phyloP scores from a whole-genome alignment of 2,113 vertebrate genomes.

The Ancistrus triradiatus region DNA sequence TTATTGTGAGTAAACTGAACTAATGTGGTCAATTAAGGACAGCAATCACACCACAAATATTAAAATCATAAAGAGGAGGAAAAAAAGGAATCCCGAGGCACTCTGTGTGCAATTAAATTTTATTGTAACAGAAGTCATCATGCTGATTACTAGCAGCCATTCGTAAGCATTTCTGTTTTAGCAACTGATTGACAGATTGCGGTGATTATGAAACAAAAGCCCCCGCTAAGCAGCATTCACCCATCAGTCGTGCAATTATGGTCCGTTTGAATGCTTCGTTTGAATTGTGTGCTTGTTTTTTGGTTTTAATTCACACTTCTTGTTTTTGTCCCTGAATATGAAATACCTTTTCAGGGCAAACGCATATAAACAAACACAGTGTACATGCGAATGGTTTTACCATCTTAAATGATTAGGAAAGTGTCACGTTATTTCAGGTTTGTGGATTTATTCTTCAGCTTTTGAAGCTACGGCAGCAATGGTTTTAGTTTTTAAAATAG shows the following conservation, averaged over 20 bases:
- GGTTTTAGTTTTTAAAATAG: no score
- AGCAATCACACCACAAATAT: no score
- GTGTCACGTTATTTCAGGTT: no score
- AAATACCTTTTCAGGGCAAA: no score
- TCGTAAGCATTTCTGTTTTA: background rate
- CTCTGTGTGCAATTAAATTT: background rate
- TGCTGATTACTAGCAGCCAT: background rate
- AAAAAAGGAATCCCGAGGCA: background rate
- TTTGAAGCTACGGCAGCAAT: no score
- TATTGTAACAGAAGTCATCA: background rate
- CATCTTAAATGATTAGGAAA: no score
- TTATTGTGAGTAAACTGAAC: no score
- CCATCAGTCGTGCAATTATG: background rate
- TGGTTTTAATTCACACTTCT: background rate
- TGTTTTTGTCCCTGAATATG: background rate
- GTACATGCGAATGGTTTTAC: no score
- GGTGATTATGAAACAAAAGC: slow-evolving; percentile 10
- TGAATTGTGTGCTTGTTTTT: background rate
- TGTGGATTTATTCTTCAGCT: no score
- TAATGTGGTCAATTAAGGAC: no score
- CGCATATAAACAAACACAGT: no score
- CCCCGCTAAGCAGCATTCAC: background rate
- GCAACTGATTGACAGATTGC: slow-evolving; percentile 1
- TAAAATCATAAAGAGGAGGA: background rate
- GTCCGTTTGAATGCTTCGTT: background rate